Evolutionary conservation across 1,140 invertebrate species (phyloP).

Genomic region (Drosophila ohnishii): DNA sequence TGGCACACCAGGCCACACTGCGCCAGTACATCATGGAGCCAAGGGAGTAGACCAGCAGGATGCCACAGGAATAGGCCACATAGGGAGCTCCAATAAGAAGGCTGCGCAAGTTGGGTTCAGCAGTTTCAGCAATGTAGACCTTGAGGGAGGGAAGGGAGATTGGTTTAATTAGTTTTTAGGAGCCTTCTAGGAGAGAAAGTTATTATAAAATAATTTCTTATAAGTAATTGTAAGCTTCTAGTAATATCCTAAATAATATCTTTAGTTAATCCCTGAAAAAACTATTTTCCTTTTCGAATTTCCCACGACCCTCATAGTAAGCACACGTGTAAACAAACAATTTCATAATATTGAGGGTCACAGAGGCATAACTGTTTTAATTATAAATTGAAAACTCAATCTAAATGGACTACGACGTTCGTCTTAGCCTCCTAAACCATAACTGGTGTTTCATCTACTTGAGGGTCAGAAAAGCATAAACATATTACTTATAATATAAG

Average conservation of each 20-base stretch:
- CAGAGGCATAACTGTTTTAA: slow-evolving; percentile 16
- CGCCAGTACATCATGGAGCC: slow-evolving; percentile 87
- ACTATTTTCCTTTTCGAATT: not conserved
- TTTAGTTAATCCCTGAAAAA: too few relatives aligned
- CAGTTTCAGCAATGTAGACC: slow-evolving; percentile 89
- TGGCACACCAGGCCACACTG: slow-evolving; percentile 86
- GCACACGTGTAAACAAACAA: slow-evolving; percentile 41
- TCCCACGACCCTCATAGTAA: slow-evolving; percentile 36
- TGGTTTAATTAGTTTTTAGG: not conserved
- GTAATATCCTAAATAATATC: not conserved
- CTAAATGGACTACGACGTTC: not conserved
- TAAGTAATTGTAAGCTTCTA: not conserved
- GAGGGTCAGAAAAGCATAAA: slow-evolving; percentile 57
- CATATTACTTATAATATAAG: slow-evolving; percentile 37
- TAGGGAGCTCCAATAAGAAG: slow-evolving; percentile 87
- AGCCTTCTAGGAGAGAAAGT: too few relatives aligned
- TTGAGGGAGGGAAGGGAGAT: slow-evolving; percentile 60
- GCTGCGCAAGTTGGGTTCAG: slow-evolving; percentile 87
- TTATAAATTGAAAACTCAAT: slow-evolving; percentile 2
- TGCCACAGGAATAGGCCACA: slow-evolving; percentile 88
- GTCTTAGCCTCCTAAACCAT: not conserved
- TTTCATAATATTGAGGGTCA: slow-evolving; percentile 58
- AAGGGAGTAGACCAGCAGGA: slow-evolving; percentile 87
- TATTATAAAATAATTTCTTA: too few relatives aligned
- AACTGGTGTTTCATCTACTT: slow-evolving; percentile 45